Evolutionary conservation across 2,888 invertebrate species (phyloP).

Genomic region (Vanessa cardui): DNA sequence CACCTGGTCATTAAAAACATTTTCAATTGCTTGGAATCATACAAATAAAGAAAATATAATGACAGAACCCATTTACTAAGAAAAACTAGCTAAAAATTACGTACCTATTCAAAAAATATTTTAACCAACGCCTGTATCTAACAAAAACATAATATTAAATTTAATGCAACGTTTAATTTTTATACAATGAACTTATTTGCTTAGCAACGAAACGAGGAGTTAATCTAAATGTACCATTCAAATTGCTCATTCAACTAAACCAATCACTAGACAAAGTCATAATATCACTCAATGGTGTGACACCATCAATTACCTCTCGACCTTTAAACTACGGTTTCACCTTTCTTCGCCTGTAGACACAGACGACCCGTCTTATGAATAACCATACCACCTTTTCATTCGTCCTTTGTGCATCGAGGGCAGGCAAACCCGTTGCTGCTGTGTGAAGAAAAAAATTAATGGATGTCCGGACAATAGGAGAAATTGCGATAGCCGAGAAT

Average conservation of each 20-base stretch:
- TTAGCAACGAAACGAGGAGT: neutral
- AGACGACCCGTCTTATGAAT: slow-evolving; percentile 64
- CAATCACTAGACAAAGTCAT: slow-evolving; percentile 40
- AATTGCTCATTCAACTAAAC: slow-evolving; percentile 32
- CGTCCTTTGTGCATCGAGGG: slow-evolving; percentile 67
- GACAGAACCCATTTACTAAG: no score
- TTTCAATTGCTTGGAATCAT: no score
- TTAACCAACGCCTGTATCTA: no score
- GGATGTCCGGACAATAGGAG: slow-evolving; percentile 75
- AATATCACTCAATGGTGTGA: slow-evolving; percentile 44
- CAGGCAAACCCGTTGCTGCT: slow-evolving; percentile 73
- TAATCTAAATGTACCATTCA: slow-evolving; percentile 22
- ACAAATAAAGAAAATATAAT: no score
- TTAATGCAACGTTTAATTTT: neutral
- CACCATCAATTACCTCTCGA: slow-evolving; percentile 52
- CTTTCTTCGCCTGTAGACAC: slow-evolving; percentile 54
- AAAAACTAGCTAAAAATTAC: no score
- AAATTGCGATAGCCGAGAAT: slow-evolving; percentile 82
- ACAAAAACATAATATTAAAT: neutral
- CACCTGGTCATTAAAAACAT: no score
- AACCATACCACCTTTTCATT: slow-evolving; percentile 72
- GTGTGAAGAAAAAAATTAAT: slow-evolving; percentile 70
- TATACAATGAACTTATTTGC: slow-evolving; percentile 5
- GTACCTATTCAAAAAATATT: no score
- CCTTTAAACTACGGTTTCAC: slow-evolving; percentile 55